Evolutionary conservation across 2,113 vertebrate species (phyloP).

Genomic region (Pampusana beccarii): DNA sequence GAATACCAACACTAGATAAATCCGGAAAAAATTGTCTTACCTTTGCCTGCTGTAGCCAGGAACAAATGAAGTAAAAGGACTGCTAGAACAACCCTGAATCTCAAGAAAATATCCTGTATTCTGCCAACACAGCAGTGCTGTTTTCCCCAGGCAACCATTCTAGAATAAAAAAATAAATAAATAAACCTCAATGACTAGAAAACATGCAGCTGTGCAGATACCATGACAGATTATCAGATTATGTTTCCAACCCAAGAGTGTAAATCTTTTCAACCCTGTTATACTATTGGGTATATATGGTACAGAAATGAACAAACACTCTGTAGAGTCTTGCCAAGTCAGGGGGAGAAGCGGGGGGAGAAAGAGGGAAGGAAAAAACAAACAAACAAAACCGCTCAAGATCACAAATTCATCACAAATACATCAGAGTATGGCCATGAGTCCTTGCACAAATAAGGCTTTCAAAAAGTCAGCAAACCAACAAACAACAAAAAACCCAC

Average conservation of each 20-base stretch:
- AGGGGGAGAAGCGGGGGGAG: too few species aligned
- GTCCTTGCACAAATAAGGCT: not conserved
- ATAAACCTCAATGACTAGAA: not conserved
- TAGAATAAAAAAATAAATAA: constrained; percentile 49
- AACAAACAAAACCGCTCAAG: not conserved
- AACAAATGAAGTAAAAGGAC: constrained; percentile 70
- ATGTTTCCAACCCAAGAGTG: not conserved
- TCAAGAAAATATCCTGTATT: constrained; percentile 59
- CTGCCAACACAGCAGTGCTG: constrained; percentile 45
- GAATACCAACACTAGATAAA: not conserved
- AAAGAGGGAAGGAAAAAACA: not conserved
- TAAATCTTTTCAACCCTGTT: not conserved
- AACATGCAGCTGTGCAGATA: not conserved
- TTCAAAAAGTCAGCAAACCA: not conserved
- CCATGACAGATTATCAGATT: not conserved
- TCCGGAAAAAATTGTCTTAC: constrained; percentile 64
- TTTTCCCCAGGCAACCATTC: constrained; percentile 71
- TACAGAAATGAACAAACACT: not conserved
- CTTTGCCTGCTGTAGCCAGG: constrained; percentile 68
- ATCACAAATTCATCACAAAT: not conserved
- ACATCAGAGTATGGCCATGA: not conserved
- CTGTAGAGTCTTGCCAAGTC: not conserved
- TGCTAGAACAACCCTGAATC: constrained; percentile 53
- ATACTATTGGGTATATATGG: not conserved
- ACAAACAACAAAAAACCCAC: not conserved